Evolutionary conservation across 2,888 invertebrate genomes (phyloP), one percentile per base, ranked within the genome.

Genomic region (Syritta pipiens): DNA sequence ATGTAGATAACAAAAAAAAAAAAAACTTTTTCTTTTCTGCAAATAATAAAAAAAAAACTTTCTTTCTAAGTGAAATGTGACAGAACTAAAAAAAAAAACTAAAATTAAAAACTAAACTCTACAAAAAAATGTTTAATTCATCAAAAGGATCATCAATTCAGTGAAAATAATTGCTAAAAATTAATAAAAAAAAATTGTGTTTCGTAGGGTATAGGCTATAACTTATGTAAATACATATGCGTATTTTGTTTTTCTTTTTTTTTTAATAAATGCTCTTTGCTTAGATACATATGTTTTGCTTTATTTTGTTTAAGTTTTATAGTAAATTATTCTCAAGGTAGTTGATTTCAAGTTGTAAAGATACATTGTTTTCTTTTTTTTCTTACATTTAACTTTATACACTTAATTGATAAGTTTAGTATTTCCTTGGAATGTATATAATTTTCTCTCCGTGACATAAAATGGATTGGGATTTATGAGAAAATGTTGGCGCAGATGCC

Each of bases 81-180:
- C 32, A 37, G 19, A 55, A 30, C 32, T 59, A 55, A 65, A 7
- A 53, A 51, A 12, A 44, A 24, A 40, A 12, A 17, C 12, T 59
- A 51, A 5, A 68, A 37, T 14, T 10, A 26, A 40, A 63, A 40
- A 24, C 44, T 17, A 65, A 62, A 10, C 7, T 17, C 37, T 37
- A 22, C 20, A 42, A 42, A n/a, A n/a, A 46, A 59, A 26, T 46
- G 51, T 12, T 53, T 37, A 40, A n/a, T 57, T 49, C 42, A 57
- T 72, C 81, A 79, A 82, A 83, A 82, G 81, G 81, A 79, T 77
- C 81, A 83, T 82, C 82, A 81, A 82, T 72, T 74, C 79, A 81
- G 72, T 53, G 30, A 42, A 42, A 46, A 55, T 24, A 10, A n/a
- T 53, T 57, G 46, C 37, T 24, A 37, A 35, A 65, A 63, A 26